phyloP scores from a whole-genome alignment of 2,888 invertebrate species.

The Drosophila rubida region DNA sequence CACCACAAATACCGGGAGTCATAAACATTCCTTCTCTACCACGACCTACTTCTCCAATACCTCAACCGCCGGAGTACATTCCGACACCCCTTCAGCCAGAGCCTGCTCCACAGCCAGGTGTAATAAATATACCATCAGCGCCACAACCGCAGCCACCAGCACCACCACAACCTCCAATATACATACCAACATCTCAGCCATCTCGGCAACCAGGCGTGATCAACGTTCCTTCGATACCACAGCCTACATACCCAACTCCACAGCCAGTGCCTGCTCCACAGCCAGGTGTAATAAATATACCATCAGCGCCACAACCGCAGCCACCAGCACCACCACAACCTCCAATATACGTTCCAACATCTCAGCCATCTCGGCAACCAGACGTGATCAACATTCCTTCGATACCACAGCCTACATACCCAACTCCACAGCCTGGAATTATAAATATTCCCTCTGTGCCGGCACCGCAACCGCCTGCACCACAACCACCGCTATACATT shows the following conservation, averaged over 20 bases:
- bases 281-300: slow-evolving; percentile 40
- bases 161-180: background rate
- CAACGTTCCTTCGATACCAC: slow-evolving; percentile 47
- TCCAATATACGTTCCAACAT: background rate
- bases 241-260: slow-evolving; percentile 22
- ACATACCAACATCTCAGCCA: background rate
- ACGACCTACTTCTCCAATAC: slow-evolving; percentile 10
- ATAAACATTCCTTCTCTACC: slow-evolving; percentile 55
- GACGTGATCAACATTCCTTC: slow-evolving; percentile 52
- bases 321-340: background rate
- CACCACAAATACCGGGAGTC: slow-evolving; percentile 66
- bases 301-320: slow-evolving; percentile 9
- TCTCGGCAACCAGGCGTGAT: slow-evolving; percentile 28
- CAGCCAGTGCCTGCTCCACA: slow-evolving; percentile 13
- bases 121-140: slow-evolving; percentile 37
- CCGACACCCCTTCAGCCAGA: slow-evolving; percentile 13
- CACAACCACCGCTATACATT: slow-evolving; percentile 9
- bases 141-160: background rate
- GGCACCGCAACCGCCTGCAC: slow-evolving; percentile 2
- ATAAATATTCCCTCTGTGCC: slow-evolving; percentile 44
- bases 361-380: slow-evolving; percentile 1
- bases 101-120: slow-evolving; percentile 23
- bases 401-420: slow-evolving; percentile 20
- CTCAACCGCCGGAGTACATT: slow-evolving; percentile 28
- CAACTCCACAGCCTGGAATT: slow-evolving; percentile 27